These are phyloP conservation scores for Cyprinodon variegatus DNA, from an alignment of 2,113 vertebrate species.

Conservation along the genomic window DNA sequence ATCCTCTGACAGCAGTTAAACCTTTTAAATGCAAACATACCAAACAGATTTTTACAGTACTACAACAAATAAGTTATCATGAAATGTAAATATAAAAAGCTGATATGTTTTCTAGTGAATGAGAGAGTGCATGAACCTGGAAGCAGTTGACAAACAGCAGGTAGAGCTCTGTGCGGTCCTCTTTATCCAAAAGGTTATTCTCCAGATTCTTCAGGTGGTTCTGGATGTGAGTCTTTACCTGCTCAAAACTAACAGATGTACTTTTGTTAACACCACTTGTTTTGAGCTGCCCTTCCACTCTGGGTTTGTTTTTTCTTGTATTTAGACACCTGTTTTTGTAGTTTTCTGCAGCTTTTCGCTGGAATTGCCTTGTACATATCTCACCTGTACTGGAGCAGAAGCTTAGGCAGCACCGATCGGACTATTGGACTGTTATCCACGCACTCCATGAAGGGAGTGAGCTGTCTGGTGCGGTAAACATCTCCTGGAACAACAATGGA, in stretches of 20 bases:
- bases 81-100: no score
- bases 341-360: no score
- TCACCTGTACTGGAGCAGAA: conserved; percentile 81
- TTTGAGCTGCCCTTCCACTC: no score
- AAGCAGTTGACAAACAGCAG: conserved; percentile 81
- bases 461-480: conserved; percentile 75
- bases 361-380: no score
- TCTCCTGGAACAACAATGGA: conserved; percentile 53
- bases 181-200: conserved; percentile 61
- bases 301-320: background rate
- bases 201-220: conserved; percentile 71
- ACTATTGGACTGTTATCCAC: conserved; percentile 81
- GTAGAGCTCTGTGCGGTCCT: conserved; percentile 76
- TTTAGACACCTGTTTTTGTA: no score
- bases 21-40: background rate
- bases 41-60: no score
- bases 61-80: no score
- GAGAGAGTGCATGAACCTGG: conserved; percentile 60
- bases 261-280: background rate
- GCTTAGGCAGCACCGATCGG: conserved; percentile 79
- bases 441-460: conserved; percentile 80
- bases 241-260: conserved; percentile 66
- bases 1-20: background rate
- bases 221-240: conserved; percentile 77
- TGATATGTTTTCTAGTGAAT: no score